Base-by-base conservation (phyloP, 1,140 invertebrate species). In the Lerema accius region DNA sequence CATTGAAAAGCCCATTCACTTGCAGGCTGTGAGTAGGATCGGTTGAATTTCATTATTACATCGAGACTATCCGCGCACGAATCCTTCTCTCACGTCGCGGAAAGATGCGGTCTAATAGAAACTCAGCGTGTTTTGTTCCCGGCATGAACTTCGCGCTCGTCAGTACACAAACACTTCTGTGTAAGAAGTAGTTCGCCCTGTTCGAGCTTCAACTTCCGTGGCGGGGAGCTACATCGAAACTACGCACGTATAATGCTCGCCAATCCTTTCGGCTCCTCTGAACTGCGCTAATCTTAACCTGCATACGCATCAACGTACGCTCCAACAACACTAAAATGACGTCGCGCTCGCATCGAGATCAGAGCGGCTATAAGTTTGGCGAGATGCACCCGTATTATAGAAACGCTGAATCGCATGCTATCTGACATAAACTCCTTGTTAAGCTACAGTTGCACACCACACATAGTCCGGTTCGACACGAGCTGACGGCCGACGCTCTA, bases 401-500 rank as follows among this genome's bases (percentile, higher is more conserved):
- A 35, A 11, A 58, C 53, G 26, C 14, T 32, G 40, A n/a, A n/a
- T n/a, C 40, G 13, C 9, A 28, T 53, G 55, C 55, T 59, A 53
- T 53, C n/a, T 40, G 23, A 42, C 32, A 55, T 39, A 45, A 45
- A 45, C 35, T 59, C 43, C 42, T 15, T 59, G 28, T 46, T 35
- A 37, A 46, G 55, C 45, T 49, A 48, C 43, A 15, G 23, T 60
- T 60, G 45, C 56, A 60, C 45, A 60, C 45, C 43, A 59, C 56
- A 60, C 43, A 60, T 49, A 40, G 56, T 60, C 56, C 56, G 32
- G 42, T 46, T 13, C 35, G n/a, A 11, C 35, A 11, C 62, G 65
- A 43, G 63, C 56, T 32, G 66, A 32, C 16, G 23, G 28, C 56
- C 61, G 60, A n/a, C n/a, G 73, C 67, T 67, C 93, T 92, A 94